Evolutionary conservation across 2,797 vertebrate species (phyloP).

Genomic region (Parambassis ranga): DNA sequence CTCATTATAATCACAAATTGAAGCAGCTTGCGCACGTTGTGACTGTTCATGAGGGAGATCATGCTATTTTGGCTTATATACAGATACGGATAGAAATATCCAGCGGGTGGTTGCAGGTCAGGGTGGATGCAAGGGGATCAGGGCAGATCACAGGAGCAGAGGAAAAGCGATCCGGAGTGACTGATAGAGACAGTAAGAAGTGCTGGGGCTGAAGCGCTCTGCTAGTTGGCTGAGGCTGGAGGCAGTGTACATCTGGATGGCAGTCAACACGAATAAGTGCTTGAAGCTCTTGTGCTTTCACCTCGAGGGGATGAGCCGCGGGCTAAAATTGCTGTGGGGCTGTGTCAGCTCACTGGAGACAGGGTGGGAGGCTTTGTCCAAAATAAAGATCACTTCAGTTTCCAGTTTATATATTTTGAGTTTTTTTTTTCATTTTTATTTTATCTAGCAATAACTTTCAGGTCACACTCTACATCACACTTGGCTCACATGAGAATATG

Average conservation of each 20-base stretch:
- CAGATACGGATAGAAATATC: background rate
- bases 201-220: background rate
- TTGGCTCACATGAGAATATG: background rate
- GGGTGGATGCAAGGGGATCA: conserved; percentile 1
- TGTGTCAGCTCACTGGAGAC: conserved; percentile 31
- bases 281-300: conserved; percentile 13
- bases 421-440: background rate
- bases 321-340: conserved; percentile 46
- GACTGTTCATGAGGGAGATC: background rate
- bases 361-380: conserved; percentile 17
- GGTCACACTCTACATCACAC: background rate
- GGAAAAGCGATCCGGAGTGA: background rate
- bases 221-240: background rate
- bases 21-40: background rate
- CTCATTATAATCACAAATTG: background rate
- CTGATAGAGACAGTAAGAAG: conserved; percentile 8
- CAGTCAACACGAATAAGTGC: conserved; percentile 36
- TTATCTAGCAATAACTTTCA: background rate
- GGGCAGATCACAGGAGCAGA: conserved; percentile 4
- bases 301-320: conserved; percentile 42
- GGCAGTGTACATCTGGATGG: conserved; percentile 35
- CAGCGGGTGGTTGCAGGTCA: background rate
- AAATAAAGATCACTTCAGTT: conserved; percentile 19
- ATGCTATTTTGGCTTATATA: background rate
- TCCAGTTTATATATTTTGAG: conserved; percentile 1